Base-by-base conservation (phyloP, 2,797 vertebrate genomes). In the Bradypus variegatus region DNA sequence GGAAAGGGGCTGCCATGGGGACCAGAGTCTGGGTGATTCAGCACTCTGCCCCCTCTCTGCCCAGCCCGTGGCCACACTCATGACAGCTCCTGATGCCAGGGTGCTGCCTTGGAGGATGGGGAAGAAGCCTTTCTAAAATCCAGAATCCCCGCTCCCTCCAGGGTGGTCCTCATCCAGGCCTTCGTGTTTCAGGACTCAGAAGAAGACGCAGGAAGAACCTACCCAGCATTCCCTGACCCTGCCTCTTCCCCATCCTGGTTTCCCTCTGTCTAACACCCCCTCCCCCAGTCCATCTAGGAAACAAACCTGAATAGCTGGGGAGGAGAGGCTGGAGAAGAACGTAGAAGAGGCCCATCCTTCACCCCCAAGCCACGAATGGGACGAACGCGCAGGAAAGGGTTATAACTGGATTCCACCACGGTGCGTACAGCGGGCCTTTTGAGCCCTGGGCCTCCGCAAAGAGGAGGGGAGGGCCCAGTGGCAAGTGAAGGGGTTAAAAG, bases 21-120 rank as follows among this genome's bases (percentile, higher is more conserved):
- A 73, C 70, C 31, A n/a, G 86, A 89, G 83, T 53, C 95, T 95
- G 94, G 86, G 93, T 98, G 97, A 98, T 97, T 98, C 97, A 98
- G 97, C 97, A 97, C 87, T 97, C 97, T 95, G 94, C 94, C 96
- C 95, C 90, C 88, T 90, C 93, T 86, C 33, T 38, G 92, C 73
- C 88, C 80, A 81, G 88, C 55, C 77, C 29, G 21, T 50, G 89
- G 80, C 70, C 81, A 94, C 83, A 69, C 80, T 91, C 93, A 92
- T 6, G 64, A 72, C 89, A 72, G 94, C 77, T 90, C 70, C 75
- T 2, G 19, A 31, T 36, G 92, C 90, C 78, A 72, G 85, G 94
- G 90, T 90, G 91, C 96, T 93, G 93, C 72, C 55, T 60, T 76
- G 29, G 38, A 88, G 81, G 45, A 53, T 31, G 80, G 70, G 77